Conservation (phyloP, 2,888 invertebrate species). For the Choreutis nemorana region DNA sequence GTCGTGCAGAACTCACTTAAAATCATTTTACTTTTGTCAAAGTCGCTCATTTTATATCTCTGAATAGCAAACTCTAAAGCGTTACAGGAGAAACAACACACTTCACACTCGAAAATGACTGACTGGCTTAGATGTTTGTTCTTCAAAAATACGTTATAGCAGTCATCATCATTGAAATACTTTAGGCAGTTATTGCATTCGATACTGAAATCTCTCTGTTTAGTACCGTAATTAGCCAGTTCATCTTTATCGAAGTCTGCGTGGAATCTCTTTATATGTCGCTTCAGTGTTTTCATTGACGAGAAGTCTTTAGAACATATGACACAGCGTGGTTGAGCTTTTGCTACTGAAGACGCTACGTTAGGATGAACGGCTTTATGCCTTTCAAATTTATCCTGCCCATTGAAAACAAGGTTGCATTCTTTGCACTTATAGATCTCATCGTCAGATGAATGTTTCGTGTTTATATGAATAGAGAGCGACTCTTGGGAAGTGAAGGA, state of each 20-base stretch:
- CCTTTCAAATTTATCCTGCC: conserved; percentile 34
- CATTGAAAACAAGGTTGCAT: conserved; percentile 41
- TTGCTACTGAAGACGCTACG: conserved; percentile 23
- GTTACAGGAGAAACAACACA: conserved; percentile 25
- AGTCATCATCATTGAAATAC: conserved; percentile 28
- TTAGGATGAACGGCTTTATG: conserved; percentile 24
- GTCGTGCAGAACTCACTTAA: conserved; percentile 44
- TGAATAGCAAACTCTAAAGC: conserved; percentile 34
- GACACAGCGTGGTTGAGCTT: conserved; percentile 32
- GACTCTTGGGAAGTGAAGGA: conserved; percentile 37
- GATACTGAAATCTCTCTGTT: conserved; percentile 19
- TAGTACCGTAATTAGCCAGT: conserved; percentile 28
- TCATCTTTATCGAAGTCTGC: conserved; percentile 36
- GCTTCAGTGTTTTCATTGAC: conserved; percentile 38
- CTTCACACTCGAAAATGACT: conserved; percentile 31
- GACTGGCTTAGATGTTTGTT: conserved; percentile 27
- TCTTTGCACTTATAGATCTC: conserved; percentile 45
- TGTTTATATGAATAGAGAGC: conserved; percentile 30
- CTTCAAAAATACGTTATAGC: conserved; percentile 23
- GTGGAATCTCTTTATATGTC: conserved; percentile 49
- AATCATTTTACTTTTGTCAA: conserved; percentile 28
- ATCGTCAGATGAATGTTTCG: conserved; percentile 38
- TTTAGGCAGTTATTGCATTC: conserved; percentile 40
- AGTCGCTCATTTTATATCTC: conserved; percentile 23
- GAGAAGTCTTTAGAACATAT: conserved; percentile 51